Evolutionary conservation across 2,888 invertebrate species (phyloP).

Genomic region (Archaeoteleia sp.): DNA sequence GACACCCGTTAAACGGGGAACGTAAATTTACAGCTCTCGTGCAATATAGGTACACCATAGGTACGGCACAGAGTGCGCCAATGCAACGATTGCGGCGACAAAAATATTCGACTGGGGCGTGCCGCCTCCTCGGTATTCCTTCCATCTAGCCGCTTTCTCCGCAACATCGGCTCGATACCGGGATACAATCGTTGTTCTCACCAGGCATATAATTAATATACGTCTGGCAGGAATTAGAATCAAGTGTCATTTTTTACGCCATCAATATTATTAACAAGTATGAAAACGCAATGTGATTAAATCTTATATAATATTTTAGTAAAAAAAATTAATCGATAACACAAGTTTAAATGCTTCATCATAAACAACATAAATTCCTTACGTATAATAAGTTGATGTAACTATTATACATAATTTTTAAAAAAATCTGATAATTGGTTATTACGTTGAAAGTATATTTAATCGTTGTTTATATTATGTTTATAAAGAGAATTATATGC

Average conservation of each 20-base stretch:
- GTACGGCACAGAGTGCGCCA: constrained; percentile 18
- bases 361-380: no score
- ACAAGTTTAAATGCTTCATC: no score
- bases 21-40: constrained; percentile 27
- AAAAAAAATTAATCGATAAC: no score
- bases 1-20: constrained; percentile 31
- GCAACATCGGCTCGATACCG: constrained; percentile 29
- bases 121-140: constrained; percentile 62
- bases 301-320: constrained; percentile 6
- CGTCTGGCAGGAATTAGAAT: constrained; percentile 27
- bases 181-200: constrained; percentile 30
- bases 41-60: constrained; percentile 13
- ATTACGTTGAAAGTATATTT: no score
- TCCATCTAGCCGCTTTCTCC: constrained; percentile 62
- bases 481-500: no score
- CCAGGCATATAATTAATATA: constrained; percentile 30
- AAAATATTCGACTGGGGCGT: constrained; percentile 62
- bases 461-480: no score
- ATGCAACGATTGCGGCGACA: constrained; percentile 51
- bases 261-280: constrained; percentile 16
- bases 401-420: no score
- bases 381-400: no score
- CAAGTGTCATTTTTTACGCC: constrained; percentile 20
- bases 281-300: constrained; percentile 9
- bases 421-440: no score